Percentiles rank a stretch among this genome's conserved stretches.
These are phyloP conservation scores for Atractosteus spatula DNA, from an alignment of 2,113 vertebrate species.

Conservation along the genomic window DNA sequence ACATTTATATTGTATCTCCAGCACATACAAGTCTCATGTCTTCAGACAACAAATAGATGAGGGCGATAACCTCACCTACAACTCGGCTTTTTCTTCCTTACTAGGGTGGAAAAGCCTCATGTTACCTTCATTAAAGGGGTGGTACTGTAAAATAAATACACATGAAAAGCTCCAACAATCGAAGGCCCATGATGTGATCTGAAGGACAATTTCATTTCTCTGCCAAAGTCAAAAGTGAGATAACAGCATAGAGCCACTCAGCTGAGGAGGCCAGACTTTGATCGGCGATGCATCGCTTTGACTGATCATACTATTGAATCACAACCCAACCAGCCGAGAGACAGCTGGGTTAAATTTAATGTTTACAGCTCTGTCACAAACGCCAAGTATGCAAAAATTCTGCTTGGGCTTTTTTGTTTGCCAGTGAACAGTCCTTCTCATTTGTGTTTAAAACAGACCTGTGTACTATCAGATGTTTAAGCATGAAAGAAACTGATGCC, in stretches of 20 bases:
- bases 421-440: too few species aligned
- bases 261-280: constrained; percentile 18
- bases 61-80: too few species aligned
- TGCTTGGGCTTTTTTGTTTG: too few species aligned
- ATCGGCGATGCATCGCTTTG: constrained; percentile 24
- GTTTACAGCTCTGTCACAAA: too few species aligned
- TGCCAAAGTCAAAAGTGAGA: constrained; percentile 29
- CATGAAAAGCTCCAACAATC: constrained; percentile 55
- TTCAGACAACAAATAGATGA: too few species aligned
- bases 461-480: too few species aligned
- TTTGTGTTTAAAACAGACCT: too few species aligned
- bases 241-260: constrained; percentile 17
- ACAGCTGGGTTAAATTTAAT: constrained; percentile 3
- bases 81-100: not conserved
- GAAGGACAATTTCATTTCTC: constrained; percentile 60
- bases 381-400: too few species aligned
- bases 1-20: too few species aligned
- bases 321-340: constrained; percentile 31
- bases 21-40: too few species aligned
- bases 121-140: constrained; percentile 34
- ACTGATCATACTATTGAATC: constrained; percentile 26
- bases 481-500: too few species aligned
- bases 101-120: not conserved
- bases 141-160: constrained; percentile 33
- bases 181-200: constrained; percentile 62